A percentile compares a stretch with the other conserved stretches of the same genome.
Conservation (phyloP, 2,888 invertebrate species). For the Leptinotarsa haldemani region DNA sequence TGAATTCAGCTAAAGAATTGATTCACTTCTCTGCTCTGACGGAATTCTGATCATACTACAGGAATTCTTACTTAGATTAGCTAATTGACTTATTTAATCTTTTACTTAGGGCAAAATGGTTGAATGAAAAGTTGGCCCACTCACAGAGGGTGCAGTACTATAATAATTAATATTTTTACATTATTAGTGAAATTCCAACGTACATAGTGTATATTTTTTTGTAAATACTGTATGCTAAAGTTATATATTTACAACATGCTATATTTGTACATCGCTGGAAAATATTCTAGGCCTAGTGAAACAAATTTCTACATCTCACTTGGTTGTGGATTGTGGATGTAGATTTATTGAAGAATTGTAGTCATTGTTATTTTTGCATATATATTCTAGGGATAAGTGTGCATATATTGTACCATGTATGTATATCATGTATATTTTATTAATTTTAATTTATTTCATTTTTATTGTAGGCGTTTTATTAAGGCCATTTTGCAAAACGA, state of each 20-base stretch:
- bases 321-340: slow-evolving; percentile 57
- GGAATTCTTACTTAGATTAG: slow-evolving; percentile 44
- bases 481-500: slow-evolving; percentile 47
- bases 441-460: slow-evolving; percentile 65
- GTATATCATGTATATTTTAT: slow-evolving; percentile 66
- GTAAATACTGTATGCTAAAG: slow-evolving; percentile 63
- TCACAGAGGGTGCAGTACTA: slow-evolving; percentile 60
- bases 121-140: slow-evolving; percentile 19
- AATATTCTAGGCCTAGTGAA: slow-evolving; percentile 62
- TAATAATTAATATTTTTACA: slow-evolving; percentile 58
- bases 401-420: slow-evolving; percentile 59
- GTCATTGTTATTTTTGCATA: slow-evolving; percentile 66
- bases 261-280: slow-evolving; percentile 66
- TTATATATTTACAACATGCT: slow-evolving; percentile 61
- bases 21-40: slow-evolving; percentile 37
- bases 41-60: slow-evolving; percentile 17
- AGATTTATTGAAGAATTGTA: slow-evolving; percentile 40
- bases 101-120: slow-evolving; percentile 51
- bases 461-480: slow-evolving; percentile 45
- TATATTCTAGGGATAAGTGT: slow-evolving; percentile 58
- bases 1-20: too few species aligned
- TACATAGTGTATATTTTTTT: slow-evolving; percentile 65
- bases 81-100: slow-evolving; percentile 49
- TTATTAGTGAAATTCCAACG: slow-evolving; percentile 60
- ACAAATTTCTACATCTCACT: slow-evolving; percentile 59